Percentiles rank a stretch among this genome's conserved stretches.
phyloP scores from a whole-genome alignment of 1,140 invertebrate species.

The Chironomus tepperi region DNA sequence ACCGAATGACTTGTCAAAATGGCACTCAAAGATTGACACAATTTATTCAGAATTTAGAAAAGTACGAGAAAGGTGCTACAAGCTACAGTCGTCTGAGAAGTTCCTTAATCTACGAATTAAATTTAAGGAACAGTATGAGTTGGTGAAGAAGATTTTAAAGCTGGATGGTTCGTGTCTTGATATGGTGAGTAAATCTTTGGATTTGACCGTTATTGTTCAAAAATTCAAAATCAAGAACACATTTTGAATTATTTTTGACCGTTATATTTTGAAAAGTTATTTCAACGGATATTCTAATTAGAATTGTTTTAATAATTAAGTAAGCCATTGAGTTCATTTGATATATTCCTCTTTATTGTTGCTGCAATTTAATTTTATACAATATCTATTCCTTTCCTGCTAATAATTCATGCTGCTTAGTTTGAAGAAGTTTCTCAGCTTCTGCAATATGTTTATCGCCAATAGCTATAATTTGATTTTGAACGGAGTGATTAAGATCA shows the following conservation, averaged over 20 bases:
- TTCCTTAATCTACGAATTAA: slow-evolving; percentile 33
- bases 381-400: slow-evolving; percentile 37
- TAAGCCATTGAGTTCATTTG: too few relatives aligned
- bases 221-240: background rate
- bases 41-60: slow-evolving; percentile 32
- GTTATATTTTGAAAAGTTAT: background rate
- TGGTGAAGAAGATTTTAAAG: slow-evolving; percentile 31
- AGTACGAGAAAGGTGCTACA: slow-evolving; percentile 31
- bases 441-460: slow-evolving; percentile 55
- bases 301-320: too few relatives aligned
- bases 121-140: slow-evolving; percentile 34
- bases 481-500: slow-evolving; percentile 55
- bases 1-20: slow-evolving; percentile 31
- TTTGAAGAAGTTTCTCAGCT: slow-evolving; percentile 56
- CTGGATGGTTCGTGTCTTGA: slow-evolving; percentile 31
- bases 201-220: background rate
- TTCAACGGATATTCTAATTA: too few relatives aligned
- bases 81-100: slow-evolving; percentile 34
- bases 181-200: slow-evolving; percentile 31
- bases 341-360: too few relatives aligned
- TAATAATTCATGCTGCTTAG: slow-evolving; percentile 65
- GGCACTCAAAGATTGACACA: slow-evolving; percentile 35
- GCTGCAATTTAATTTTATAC: too few relatives aligned
- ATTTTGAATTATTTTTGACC: background rate
- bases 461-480: slow-evolving; percentile 57